Evolutionary conservation across 2,797 vertebrate genomes (phyloP).

Genomic region (Phoebastria nigripes): DNA sequence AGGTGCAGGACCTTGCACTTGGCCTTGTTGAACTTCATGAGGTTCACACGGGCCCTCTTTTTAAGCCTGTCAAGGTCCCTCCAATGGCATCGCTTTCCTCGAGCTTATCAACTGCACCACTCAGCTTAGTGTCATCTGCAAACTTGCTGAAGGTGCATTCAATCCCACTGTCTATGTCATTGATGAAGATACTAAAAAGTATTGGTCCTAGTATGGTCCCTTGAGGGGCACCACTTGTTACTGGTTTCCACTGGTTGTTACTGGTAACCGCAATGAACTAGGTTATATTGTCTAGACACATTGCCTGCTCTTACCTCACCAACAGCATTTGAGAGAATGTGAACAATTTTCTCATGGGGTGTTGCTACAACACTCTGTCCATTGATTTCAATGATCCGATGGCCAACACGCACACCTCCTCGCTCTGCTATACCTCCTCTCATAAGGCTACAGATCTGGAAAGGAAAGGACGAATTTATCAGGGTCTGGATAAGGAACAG

Average conservation of each 20-base stretch:
- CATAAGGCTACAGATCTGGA: slow-evolving; percentile 97
- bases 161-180: not conserved
- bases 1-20: not conserved
- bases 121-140: not conserved
- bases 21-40: not conserved
- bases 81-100: not conserved
- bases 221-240: not conserved
- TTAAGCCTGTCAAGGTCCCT: not conserved
- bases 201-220: not conserved
- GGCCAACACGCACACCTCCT: slow-evolving; percentile 94
- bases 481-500: not conserved
- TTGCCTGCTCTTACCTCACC: slow-evolving; percentile 85
- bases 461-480: not conserved
- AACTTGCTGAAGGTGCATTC: not conserved
- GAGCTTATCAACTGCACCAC: not conserved
- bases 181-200: not conserved
- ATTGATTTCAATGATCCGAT: slow-evolving; percentile 97
- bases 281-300: no score
- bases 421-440: slow-evolving; percentile 95
- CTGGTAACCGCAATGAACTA: not conserved
- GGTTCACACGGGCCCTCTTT: not conserved
- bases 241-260: not conserved
- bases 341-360: slow-evolving; percentile 95
- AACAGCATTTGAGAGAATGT: slow-evolving; percentile 93
- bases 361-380: slow-evolving; percentile 95